These are phyloP conservation scores for Triplophysa bombifrons DNA, from an alignment of 2,797 vertebrate species.

Conservation along the genomic window DNA sequence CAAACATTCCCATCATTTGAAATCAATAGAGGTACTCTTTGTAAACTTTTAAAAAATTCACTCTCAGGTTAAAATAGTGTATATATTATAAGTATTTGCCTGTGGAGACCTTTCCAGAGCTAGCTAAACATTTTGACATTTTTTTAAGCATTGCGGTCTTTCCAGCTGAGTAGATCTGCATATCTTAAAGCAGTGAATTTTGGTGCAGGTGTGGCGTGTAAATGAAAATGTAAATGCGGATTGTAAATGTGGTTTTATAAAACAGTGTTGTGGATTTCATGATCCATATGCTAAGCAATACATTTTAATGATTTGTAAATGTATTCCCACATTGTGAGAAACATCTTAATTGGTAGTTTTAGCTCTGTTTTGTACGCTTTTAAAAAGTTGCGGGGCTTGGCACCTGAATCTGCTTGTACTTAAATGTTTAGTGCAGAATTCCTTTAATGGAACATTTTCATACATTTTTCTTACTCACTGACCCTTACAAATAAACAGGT, in stretches of 20 bases:
- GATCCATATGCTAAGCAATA: not conserved
- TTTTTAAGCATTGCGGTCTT: not conserved
- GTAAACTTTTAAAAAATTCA: not conserved
- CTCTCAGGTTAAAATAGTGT: not conserved
- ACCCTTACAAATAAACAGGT: not conserved
- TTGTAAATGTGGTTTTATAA: not conserved
- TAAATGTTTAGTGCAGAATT: not conserved
- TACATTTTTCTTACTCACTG: not conserved
- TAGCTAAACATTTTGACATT: not conserved
- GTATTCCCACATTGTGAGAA: not conserved
- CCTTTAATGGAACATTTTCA: not conserved
- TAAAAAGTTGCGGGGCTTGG: not conserved
- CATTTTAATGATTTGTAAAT: not conserved
- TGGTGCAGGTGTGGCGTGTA: not conserved
- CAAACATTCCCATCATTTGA: not conserved
- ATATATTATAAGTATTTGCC: not conserved
- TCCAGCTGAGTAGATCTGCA: not conserved
- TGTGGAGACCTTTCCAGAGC: not conserved
- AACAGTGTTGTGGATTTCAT: not conserved
- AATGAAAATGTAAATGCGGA: not conserved
- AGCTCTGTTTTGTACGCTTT: not conserved
- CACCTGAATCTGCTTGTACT: not conserved
- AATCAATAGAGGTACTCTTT: not conserved
- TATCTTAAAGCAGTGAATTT: not conserved
- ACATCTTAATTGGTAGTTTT: not conserved